phyloP scores from a whole-genome alignment of 2,113 vertebrate species.

The Tringa solitaria region DNA sequence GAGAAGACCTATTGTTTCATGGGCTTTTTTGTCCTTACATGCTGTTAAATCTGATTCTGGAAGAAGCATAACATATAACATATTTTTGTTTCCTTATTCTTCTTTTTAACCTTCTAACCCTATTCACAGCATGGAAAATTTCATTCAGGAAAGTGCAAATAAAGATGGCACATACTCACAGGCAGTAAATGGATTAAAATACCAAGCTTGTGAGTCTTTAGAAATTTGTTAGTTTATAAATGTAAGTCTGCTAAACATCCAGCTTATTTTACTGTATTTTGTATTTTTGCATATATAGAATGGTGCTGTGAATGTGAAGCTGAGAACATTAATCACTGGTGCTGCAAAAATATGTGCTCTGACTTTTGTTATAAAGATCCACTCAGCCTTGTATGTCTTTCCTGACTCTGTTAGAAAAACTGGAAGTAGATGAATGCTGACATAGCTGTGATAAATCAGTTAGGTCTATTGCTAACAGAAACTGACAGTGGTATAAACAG shows the following conservation, averaged over 20 bases:
- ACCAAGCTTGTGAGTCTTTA: not conserved
- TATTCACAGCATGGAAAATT: not conserved
- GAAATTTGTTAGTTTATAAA: not conserved
- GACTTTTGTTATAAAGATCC: constrained; percentile 1
- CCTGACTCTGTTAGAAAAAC: not conserved
- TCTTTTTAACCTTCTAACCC: not conserved
- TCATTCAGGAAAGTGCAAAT: not conserved
- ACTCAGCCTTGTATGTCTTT: constrained; percentile 16
- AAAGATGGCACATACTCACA: not conserved
- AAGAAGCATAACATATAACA: not conserved
- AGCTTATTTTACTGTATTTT: not conserved
- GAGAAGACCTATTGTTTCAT: not conserved
- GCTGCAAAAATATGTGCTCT: not conserved
- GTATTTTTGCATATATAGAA: not conserved
- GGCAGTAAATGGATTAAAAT: not conserved
- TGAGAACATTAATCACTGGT: not conserved
- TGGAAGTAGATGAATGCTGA: constrained; percentile 26
- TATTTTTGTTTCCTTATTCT: not conserved
- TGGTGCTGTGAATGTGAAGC: not conserved
- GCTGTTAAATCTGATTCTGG: not conserved
- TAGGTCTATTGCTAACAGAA: constrained; percentile 34
- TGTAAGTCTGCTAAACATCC: not conserved
- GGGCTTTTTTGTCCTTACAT: not conserved
- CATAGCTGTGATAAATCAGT: constrained; percentile 64
- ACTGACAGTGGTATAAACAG: constrained; percentile 52